phyloP scores from a whole-genome alignment of 2,888 invertebrate species.

The Sepiola atlantica region DNA sequence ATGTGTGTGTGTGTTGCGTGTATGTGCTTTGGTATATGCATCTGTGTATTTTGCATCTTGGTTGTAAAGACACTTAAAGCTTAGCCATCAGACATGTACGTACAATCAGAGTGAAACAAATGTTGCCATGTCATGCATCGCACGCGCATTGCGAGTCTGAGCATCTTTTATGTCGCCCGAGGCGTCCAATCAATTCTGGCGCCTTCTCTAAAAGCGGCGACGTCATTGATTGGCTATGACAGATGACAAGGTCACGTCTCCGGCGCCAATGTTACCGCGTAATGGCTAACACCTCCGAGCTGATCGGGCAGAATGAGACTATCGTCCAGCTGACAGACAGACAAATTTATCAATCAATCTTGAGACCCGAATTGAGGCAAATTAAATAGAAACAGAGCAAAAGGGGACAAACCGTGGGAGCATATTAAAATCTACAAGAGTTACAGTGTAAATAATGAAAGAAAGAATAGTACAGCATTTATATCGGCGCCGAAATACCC shows the following conservation, averaged over 20 bases:
- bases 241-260: conserved; percentile 46
- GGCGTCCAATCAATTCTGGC: conserved; percentile 22
- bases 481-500: neutral
- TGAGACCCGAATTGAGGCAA: neutral
- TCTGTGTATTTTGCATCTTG: no score
- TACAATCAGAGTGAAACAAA: neutral
- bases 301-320: neutral
- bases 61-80: neutral
- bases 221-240: conserved; percentile 42
- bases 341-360: conserved; percentile 43
- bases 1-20: no score
- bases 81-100: neutral
- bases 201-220: neutral
- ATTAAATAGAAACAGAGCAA: neutral
- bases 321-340: conserved; percentile 33
- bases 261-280: conserved; percentile 38
- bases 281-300: conserved; percentile 43
- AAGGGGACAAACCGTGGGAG: neutral
- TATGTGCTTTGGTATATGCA: no score
- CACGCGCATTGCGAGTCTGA: neutral
- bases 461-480: neutral
- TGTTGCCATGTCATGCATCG: neutral
- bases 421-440: neutral
- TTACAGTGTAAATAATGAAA: neutral
- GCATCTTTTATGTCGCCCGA: neutral